Evolutionary conservation across 2,888 invertebrate genomes (phyloP).

Genomic region (Plebejus argus): DNA sequence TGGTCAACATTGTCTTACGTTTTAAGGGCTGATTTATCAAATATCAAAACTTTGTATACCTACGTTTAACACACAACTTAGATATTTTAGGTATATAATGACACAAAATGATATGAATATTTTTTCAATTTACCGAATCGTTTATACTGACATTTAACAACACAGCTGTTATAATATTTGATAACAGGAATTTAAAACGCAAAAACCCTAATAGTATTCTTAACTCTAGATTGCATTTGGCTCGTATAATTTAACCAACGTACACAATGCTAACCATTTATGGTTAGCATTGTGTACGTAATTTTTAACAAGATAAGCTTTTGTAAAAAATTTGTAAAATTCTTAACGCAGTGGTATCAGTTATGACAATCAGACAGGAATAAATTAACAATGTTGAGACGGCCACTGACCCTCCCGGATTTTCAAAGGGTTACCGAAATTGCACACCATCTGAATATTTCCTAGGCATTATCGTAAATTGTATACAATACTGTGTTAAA

Average conservation of each 20-base stretch:
- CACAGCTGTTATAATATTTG: too few relatives aligned
- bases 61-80: background rate
- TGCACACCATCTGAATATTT: background rate
- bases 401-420: background rate
- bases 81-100: too few relatives aligned
- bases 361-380: background rate
- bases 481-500: background rate
- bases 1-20: background rate
- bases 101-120: too few relatives aligned
- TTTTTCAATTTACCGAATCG: too few relatives aligned
- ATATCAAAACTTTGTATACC: background rate
- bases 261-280: too few relatives aligned
- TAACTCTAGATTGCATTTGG: background rate
- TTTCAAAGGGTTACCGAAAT: background rate
- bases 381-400: background rate
- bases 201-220: background rate
- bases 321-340: background rate
- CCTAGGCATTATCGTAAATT: background rate
- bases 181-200: background rate
- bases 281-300: background rate
- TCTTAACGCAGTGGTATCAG: background rate
- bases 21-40: background rate
- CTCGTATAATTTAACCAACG: background rate
- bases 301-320: slow-evolving; percentile 8
- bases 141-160: too few relatives aligned